These are phyloP conservation scores for rat (Rattus norvegicus) DNA, from an alignment of 2,113 vertebrate genomes.

Conservation along the genomic window GRCr8 NC_086021.1:115676501-115677000, in stretches of 20 bases:
- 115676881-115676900: not conserved
- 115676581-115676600: too few species aligned
- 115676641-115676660: too few species aligned
- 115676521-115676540: too few species aligned
- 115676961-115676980: not conserved
- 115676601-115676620: too few species aligned
- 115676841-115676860: not conserved
- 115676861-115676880: not conserved
- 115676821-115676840: not conserved
- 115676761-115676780: not conserved
- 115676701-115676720: not conserved
- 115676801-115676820: not conserved
- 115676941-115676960: not conserved
- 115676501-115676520: too few species aligned
- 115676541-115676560: too few species aligned
- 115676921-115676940: not conserved
- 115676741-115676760: not conserved
- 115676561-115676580: too few species aligned
- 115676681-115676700: not conserved
- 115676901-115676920: not conserved
- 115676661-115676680: not conserved
- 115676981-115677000: not conserved
- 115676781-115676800: conserved; percentile 21
- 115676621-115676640: not conserved
- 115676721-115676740: too few species aligned